Evolutionary conservation across 2,797 vertebrate genomes (phyloP).

Genomic region (Acanthornis magna): DNA sequence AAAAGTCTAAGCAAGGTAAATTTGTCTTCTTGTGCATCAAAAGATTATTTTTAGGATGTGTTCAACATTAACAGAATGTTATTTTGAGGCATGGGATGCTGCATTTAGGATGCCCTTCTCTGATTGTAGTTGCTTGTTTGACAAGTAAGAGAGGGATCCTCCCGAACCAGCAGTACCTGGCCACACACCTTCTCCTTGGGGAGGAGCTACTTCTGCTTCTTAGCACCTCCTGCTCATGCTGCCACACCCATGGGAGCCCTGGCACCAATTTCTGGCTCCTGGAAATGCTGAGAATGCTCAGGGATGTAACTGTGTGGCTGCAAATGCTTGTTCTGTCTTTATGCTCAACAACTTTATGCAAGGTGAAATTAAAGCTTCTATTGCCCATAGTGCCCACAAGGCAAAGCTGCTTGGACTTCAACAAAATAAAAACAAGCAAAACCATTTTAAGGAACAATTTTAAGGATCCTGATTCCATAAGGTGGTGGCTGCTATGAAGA

Average conservation of each 20-base stretch:
- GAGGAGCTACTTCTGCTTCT: not conserved
- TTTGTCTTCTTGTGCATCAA: not conserved
- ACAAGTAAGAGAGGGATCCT: not conserved
- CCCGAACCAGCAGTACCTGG: not conserved
- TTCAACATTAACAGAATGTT: not conserved
- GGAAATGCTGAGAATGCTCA: not conserved
- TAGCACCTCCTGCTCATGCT: not conserved
- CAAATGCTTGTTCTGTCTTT: not conserved
- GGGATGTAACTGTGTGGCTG: not conserved
- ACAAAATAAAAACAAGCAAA: not conserved
- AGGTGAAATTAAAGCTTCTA: not conserved
- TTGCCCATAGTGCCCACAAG: not conserved
- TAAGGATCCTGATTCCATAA: not conserved
- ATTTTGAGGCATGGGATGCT: not conserved
- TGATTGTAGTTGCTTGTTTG: not conserved
- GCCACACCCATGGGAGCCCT: not conserved
- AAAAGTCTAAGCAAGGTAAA: conserved; percentile 75
- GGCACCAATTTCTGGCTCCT: not conserved
- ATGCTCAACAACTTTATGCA: not conserved
- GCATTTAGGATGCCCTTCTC: not conserved
- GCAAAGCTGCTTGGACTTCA: not conserved
- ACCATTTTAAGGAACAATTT: not conserved
- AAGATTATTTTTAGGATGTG: not conserved
- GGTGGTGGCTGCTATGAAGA: not conserved
- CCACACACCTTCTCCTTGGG: not conserved